Base-by-base conservation (phyloP, 1,140 invertebrate genomes). In the Pseudomyrmex pallidus region DNA sequence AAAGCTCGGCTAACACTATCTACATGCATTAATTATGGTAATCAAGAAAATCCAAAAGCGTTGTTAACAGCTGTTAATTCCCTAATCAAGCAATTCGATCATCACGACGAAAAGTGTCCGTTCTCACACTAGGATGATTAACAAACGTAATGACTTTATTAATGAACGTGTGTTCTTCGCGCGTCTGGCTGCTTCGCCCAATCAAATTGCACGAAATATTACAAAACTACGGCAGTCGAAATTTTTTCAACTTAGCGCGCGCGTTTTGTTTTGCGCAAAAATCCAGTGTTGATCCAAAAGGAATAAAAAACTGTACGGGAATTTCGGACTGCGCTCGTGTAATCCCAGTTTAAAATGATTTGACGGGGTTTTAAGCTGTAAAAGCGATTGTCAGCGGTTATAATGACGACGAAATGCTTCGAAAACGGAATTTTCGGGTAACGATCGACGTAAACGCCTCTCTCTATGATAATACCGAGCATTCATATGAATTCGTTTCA, bases 131-230 rank as follows among this genome's bases (percentile, higher is more conserved):
- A 66, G 61, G 22, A 77, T 77, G 35, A 77, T 66, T 77, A 77
- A 77, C 48, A 56, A 77, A 56, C 9, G 62, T 66, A 76, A 76
- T 76, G 74, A 76, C 35, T 76, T 76, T 10, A 52, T 64, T 35
- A 76, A 76, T 64, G 22, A 17, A 76, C 66, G 35, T 35, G 5
- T 35, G 5, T 35, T 35, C 35, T 35, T 35, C 35, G 35, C 5
- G 35, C 46, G 66, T 25, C 64, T 13, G 10, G 15, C n/a, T 17
- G 22, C 17, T 22, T 4, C 46, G 48, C 25, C n/a, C n/a, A 66
- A 67, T 56, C 62, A n/a, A 25, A 77, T 67, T 77, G 5, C 35
- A 77, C n/a, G 62, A 66, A 22, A 17, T 12, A 17, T 50, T 35
- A 15, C 48, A 4, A 35, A 66, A 48, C 48, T 22, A n/a, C 62